A percentile compares a stretch with the other conserved stretches of the same genome.
Evolutionary conservation across 2,797 vertebrate genomes (phyloP).

Genomic region (Poeciliopsis presidionis): DNA sequence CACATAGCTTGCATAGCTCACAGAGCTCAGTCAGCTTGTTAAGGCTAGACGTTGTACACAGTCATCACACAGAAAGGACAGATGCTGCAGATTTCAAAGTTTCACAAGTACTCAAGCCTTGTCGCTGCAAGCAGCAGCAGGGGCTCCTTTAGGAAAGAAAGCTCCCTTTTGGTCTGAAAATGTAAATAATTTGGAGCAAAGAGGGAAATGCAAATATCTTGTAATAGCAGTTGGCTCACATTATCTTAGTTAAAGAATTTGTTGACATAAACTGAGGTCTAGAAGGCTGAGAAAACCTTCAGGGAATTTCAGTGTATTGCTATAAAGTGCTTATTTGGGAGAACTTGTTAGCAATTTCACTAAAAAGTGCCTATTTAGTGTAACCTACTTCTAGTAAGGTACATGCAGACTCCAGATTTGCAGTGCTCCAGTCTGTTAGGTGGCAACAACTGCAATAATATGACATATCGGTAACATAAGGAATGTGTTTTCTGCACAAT

Average conservation of each 20-base stretch:
- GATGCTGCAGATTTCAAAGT: conserved; percentile 2
- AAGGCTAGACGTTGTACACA: neutral
- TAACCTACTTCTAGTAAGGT: neutral
- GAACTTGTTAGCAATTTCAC: too few species aligned
- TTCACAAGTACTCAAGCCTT: conserved; percentile 3
- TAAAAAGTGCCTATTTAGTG: neutral
- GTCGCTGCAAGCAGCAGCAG: neutral
- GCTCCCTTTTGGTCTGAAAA: neutral
- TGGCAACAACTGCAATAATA: neutral
- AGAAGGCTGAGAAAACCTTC: neutral
- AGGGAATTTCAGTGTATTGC: neutral
- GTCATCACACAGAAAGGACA: conserved; percentile 17
- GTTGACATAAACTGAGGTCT: neutral
- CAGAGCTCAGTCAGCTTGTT: conserved; percentile 11
- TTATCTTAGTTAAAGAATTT: neutral
- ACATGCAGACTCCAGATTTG: neutral
- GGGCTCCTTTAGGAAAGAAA: neutral
- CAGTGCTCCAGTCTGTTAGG: neutral
- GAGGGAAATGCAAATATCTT: neutral
- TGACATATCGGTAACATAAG: neutral
- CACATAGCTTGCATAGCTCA: conserved; percentile 1
- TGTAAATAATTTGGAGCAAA: neutral
- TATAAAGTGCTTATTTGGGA: neutral
- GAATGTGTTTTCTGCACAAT: neutral
- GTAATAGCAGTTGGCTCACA: neutral